Conservation (phyloP, 2,888 invertebrate genomes). For the Ochropleura leucogaster region DNA sequence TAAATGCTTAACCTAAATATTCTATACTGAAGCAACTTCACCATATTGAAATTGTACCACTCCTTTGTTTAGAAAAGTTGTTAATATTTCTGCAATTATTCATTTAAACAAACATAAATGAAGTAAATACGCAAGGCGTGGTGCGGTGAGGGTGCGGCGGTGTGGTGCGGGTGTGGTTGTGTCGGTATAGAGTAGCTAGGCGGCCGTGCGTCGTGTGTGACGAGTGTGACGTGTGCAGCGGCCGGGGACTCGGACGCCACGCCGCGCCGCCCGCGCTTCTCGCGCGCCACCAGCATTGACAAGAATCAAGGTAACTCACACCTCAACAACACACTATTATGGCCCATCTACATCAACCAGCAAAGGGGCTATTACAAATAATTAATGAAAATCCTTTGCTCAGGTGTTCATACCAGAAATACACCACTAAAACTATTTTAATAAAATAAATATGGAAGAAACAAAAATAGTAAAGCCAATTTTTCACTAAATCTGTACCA, state of each 20-base stretch:
- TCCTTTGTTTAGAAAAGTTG: conserved; percentile 11
- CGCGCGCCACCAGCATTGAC: conserved; percentile 89
- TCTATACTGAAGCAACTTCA: conserved; percentile 70
- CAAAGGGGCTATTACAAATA: neutral
- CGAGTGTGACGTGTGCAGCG: conserved; percentile 74
- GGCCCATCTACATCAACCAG: neutral
- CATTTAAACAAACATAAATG: neutral
- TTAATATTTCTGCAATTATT: neutral
- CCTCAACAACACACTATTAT: conserved; percentile 24
- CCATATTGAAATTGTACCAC: conserved; percentile 32
- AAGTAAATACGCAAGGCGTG: neutral
- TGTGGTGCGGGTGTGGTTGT: conserved; percentile 60
- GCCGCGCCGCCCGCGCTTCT: conserved; percentile 89
- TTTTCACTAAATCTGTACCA: neutral
- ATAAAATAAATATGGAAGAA: neutral
- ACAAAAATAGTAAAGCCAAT: neutral
- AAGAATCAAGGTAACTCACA: conserved; percentile 85
- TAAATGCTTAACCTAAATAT: conserved; percentile 49
- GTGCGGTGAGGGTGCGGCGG: conserved; percentile 31
- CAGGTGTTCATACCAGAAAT: neutral
- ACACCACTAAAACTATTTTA: neutral
- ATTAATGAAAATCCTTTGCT: neutral
- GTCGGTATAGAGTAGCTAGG: conserved; percentile 64
- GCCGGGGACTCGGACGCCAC: conserved; percentile 77
- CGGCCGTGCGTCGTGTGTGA: conserved; percentile 50